Evolutionary conservation across 2,888 invertebrate species (phyloP), one percentile per base, ranked within the genome.

Genomic region (Drosophila mettleri): DNA sequence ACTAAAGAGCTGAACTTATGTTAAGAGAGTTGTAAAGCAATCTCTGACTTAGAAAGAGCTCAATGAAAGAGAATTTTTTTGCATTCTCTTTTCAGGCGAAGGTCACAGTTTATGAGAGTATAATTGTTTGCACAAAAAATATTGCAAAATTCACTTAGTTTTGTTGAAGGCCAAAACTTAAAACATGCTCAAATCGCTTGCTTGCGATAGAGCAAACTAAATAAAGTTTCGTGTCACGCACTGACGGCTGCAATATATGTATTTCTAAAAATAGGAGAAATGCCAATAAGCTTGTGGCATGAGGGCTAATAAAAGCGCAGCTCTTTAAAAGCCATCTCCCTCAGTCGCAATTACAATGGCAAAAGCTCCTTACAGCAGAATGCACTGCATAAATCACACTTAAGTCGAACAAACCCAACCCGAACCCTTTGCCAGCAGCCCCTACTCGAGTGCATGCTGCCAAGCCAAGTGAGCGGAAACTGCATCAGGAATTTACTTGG

Each of bases 371-470:
- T 51, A 36, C 51, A 38, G 46, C 76, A 57, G 46, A 45, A 27
- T 12, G 66, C 66, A 54, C 43, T 46, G 51, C 63, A 81, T 81
- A 86, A 86, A 83, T 86, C 80, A 80, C 86, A 81, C 80, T 80
- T 64, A 63, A 67, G 48, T 46, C 62, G 43, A 27, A 62, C 48
- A 52, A 55, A 29, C 7, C 55, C 31, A 14, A 16, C 7, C 20
- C 27, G 8, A 61, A 64, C 43, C 58, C 52, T 53, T 60, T 38
- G 29, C 38, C 31, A 33, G 45, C 38, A 57, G 29, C 29, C 48
- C 49, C 71, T 31, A n/a, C 48, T 68, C 46, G 70, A 64, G 39
- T 63, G 62, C 68, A 57, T 58, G 58, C 53, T 68, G 58, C 55
- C 45, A 55, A 72, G 76, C 76, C 85, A 74, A 55, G 41, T 55